These are phyloP conservation scores for Trogon melanurus DNA, from an alignment of 2,113 vertebrate species.

Conservation along the genomic window DNA sequence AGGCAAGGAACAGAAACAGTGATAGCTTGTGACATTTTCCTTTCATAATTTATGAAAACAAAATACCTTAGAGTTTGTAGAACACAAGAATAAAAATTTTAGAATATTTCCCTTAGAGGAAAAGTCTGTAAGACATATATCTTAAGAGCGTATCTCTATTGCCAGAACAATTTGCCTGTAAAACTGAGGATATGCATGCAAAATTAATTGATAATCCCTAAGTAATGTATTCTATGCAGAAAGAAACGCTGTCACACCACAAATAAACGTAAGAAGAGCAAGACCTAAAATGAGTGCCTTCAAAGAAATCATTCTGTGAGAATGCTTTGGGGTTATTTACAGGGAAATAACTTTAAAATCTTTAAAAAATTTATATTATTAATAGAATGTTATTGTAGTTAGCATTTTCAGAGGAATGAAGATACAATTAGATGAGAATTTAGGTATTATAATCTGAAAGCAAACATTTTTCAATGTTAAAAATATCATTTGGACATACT, in stretches of 20 bases:
- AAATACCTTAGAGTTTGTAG: constrained; percentile 91
- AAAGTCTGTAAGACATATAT: background rate
- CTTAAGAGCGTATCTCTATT: background rate
- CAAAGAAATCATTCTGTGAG: background rate
- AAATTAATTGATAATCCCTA: constrained; percentile 5
- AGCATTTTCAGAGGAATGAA: background rate
- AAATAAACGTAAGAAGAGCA: background rate
- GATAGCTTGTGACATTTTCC: constrained; percentile 94
- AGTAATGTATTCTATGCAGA: background rate
- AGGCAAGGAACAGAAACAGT: constrained; percentile 86
- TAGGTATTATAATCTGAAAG: background rate
- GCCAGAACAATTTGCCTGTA: constrained; percentile 8
- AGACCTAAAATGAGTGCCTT: background rate
- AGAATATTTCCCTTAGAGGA: background rate
- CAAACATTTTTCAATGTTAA: background rate
- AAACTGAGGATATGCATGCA: constrained; percentile 11
- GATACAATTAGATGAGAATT: background rate
- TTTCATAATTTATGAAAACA: constrained; percentile 98
- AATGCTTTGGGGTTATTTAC: background rate
- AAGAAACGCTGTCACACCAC: background rate
- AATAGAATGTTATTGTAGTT: background rate
- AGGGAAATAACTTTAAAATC: background rate
- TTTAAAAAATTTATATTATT: background rate
- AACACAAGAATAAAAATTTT: constrained; percentile 67
- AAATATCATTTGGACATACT: background rate